A percentile compares a stretch with the other conserved stretches of the same genome.
Evolutionary conservation across 2,888 invertebrate genomes (phyloP).

Genomic region (Xanthostigma xanthostigma): DNA sequence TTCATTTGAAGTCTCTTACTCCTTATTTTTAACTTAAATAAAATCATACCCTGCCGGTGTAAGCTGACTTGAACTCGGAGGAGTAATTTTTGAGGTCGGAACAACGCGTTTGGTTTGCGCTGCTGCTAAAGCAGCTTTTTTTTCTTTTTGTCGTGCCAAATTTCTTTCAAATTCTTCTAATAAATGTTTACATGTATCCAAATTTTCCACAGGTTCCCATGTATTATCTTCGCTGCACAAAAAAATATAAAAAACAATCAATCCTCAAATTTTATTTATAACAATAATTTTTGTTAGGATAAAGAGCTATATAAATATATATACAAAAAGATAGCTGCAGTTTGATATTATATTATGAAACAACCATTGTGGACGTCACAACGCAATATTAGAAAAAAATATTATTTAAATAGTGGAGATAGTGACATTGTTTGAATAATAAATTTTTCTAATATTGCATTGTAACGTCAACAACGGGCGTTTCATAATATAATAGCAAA

Average conservation of each 20-base stretch:
- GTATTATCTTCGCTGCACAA: slow-evolving; percentile 56
- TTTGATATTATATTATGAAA: neutral
- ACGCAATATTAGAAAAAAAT: too few relatives aligned
- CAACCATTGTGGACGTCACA: too few relatives aligned
- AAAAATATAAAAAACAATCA: slow-evolving; percentile 5
- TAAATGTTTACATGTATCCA: slow-evolving; percentile 60
- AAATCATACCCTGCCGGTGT: too few relatives aligned
- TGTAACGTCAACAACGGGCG: too few relatives aligned
- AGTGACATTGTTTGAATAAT: too few relatives aligned
- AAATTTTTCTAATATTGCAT: neutral
- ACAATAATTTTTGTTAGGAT: neutral
- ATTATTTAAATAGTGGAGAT: too few relatives aligned
- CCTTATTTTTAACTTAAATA: too few relatives aligned
- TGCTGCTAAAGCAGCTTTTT: slow-evolving; percentile 40
- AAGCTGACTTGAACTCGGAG: too few relatives aligned
- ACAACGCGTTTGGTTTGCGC: slow-evolving; percentile 9
- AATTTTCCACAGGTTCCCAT: slow-evolving; percentile 68
- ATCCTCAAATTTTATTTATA: neutral
- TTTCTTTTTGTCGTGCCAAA: slow-evolving; percentile 57
- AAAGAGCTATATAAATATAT: too few relatives aligned
- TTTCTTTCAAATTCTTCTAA: slow-evolving; percentile 70
- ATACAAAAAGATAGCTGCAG: neutral
- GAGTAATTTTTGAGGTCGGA: too few relatives aligned
- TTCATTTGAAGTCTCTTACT: too few relatives aligned
- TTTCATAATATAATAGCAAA: neutral